phyloP scores from a whole-genome alignment of 2,888 invertebrate species.

The Lasioglossum pauxillum region DNA sequence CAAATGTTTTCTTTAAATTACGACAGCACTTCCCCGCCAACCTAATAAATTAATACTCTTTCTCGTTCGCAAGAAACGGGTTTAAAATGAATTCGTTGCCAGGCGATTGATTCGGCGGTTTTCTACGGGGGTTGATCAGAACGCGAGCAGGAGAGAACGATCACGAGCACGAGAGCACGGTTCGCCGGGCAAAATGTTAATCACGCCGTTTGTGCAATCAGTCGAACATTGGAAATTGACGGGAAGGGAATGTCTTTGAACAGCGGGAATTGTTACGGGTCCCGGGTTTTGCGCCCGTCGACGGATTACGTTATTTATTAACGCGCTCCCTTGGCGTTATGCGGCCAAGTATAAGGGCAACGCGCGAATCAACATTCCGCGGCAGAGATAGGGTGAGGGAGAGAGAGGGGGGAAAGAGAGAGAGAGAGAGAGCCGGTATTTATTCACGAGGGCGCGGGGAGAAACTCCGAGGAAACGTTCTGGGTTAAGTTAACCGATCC shows the following conservation, averaged over 20 bases:
- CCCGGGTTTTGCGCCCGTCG: neutral
- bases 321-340: conserved; percentile 34
- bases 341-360: conserved; percentile 21
- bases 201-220: conserved; percentile 12
- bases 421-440: conserved; percentile 6
- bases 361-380: conserved; percentile 34
- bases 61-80: neutral
- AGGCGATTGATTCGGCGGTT: neutral
- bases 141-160: neutral
- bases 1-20: too few species aligned
- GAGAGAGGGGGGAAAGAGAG: neutral
- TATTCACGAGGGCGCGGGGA: conserved; percentile 29
- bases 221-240: conserved; percentile 2
- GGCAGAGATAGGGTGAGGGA: neutral
- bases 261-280: neutral
- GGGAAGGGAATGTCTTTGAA: conserved; percentile 13
- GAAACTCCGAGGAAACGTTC: conserved; percentile 37
- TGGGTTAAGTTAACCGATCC: conserved; percentile 30
- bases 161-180: neutral
- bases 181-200: conserved; percentile 7
- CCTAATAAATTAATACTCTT: too few species aligned
- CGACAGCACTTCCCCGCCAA: too few species aligned
- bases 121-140: neutral
- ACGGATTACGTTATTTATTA: conserved; percentile 44
- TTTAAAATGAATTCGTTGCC: neutral